Conservation (phyloP, 2,113 vertebrate species). For the Chaetorhynchus papuensis region DNA sequence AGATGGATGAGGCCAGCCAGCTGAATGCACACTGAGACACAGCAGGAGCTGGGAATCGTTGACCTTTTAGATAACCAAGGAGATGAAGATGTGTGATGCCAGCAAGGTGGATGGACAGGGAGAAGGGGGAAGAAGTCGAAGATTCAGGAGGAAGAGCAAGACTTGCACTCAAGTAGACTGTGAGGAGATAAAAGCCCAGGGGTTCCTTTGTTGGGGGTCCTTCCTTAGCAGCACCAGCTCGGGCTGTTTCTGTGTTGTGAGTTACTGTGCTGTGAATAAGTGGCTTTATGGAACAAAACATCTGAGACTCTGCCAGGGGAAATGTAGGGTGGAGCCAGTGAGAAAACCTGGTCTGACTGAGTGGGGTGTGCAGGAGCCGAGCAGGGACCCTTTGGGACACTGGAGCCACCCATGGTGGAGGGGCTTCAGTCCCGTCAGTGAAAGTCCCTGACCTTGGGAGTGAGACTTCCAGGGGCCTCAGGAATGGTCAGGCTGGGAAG, state of each 20-base stretch:
- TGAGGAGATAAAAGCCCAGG: neutral
- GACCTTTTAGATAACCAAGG: neutral
- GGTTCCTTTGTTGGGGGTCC: neutral
- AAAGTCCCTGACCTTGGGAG: neutral
- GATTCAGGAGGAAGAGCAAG: neutral
- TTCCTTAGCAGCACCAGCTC: accelerated
- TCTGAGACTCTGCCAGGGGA: neutral
- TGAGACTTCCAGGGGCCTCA: accelerated
- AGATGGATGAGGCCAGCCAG: neutral
- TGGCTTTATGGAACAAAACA: neutral
- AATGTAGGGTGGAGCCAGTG: neutral
- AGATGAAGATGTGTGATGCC: neutral
- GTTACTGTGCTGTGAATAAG: neutral
- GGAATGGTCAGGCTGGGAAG: neutral
- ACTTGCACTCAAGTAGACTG: neutral
- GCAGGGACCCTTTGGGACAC: neutral
- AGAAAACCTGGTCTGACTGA: neutral
- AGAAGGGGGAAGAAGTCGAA: accelerated
- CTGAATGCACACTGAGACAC: neutral
- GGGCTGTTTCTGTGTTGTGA: neutral
- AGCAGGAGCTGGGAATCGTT: neutral
- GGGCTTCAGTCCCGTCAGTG: accelerated
- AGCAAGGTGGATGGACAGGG: neutral
- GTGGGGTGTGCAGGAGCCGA: neutral
- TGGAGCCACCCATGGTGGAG: accelerated